Evolutionary conservation across 2,888 invertebrate genomes (phyloP), one percentile per base, ranked within the genome.

Genomic region (Sesia apiformis): DNA sequence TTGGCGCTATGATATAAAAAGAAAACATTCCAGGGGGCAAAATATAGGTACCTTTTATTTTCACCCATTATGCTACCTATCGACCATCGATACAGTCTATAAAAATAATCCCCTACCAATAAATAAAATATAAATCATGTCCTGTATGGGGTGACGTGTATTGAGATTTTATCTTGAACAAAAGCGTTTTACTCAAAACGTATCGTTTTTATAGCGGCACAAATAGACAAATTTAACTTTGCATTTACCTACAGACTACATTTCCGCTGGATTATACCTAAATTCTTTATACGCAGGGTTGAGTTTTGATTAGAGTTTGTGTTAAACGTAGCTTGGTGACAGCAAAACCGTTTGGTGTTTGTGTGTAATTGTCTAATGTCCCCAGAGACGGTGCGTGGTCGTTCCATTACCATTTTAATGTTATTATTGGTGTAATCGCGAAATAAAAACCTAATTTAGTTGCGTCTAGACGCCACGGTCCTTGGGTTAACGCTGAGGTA

Each of bases 331-430:
- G 46, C 4, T 46, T 46, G 8, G 46, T 6, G 46, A 4, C 23
- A 8, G 46, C 46, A 46, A 8, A 46, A n/a, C 8, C 46, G n/a
- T n/a, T 46, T 46, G 4, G 46, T 23, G n/a, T 6, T 55, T 40
- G 40, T 53, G 59, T 54, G 76, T 81, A 81, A 81, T 81, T 80
- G 81, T 78, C 77, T 78, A 76, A 79, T 78, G 70, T 77, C 76
- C 78, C 68, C 60, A 63, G 74, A 74, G 73, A 70, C 72, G 74
- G 38, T 50, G 50, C 50, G 50, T 50, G 50, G 50, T 50, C 50
- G 50, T 77, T 72, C 63, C 63, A 83, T 84, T 84, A 78, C 70
- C 84, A 84, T 84, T 81, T 84, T 73, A 82, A 83, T 79, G 81
- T 74, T 67, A 70, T 72, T 80, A 78, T 75, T 73, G 74, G 69